Base-by-base conservation (phyloP, 2,113 vertebrate genomes). In the Varanus salvator region DNA sequence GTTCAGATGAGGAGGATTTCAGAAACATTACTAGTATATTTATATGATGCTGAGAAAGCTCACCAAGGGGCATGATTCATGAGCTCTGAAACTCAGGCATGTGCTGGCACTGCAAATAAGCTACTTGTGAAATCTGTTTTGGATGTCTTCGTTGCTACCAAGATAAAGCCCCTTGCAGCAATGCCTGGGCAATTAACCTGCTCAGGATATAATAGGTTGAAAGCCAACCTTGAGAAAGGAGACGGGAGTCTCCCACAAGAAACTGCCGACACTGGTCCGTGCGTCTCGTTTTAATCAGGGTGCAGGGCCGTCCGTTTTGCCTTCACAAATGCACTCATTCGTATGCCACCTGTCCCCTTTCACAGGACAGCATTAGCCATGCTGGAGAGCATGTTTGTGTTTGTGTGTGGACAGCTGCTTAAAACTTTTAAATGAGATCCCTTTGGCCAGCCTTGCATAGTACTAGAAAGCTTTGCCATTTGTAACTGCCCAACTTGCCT, bases 401-500 rank as follows among this genome's bases (percentile, higher is more conserved):
- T 97, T 98, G 97, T 95, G 96, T 96, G 97, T 94, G 97, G 96
- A 98, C 97, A 97, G 97, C 96, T 97, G 96, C 95, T 95, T 97
- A 97, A 97, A 97, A 97, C 96, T 96, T 97, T 97, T 97, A 97
- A 97, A 97, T 96, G 88, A 95, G 96, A 96, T 97, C 96, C 97
- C 96, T 96, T 97, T 96, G 97, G 97, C 96, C 97, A 97, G 94
- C 93, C 93, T 94, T 92, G 95, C 31, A 27, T 27, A 34, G 94
- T 95, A 95, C 95, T 97, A 96, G 97, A 97, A 97, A 96, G 95
- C 96, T 96, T 96, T 96, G 92, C 95, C 94, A 92, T 97, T 97
- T 95, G 96, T 96, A 96, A 96, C 97, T 97, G 95, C 95, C 96
- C 94, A 95, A 94, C 93, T 95, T 93, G 95, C 95, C 93, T 95